These are phyloP conservation scores for Eudasyphora cyanicolor DNA, from an alignment of 2,888 invertebrate species.

Conservation along the genomic window DNA sequence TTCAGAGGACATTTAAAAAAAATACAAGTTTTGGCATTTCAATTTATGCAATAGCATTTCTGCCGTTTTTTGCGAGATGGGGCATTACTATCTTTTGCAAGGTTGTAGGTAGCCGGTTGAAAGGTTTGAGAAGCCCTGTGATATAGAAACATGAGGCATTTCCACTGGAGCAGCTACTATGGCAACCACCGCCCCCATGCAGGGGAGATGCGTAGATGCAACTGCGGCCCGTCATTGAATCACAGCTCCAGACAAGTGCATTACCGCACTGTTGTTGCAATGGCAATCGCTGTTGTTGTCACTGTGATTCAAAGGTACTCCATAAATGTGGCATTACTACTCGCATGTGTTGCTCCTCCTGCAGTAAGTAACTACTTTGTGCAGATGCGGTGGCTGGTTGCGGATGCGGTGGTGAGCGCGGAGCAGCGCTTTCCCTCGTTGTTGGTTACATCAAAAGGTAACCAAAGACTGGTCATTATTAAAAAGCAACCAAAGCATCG, in stretches of 20 bases:
- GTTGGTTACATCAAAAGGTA: conserved; percentile 45
- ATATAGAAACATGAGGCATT: background rate
- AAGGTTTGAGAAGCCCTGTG: background rate
- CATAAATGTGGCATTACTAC: background rate
- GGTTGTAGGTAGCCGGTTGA: background rate
- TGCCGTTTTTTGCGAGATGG: too few relatives aligned
- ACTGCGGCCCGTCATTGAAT: background rate
- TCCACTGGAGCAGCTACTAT: background rate
- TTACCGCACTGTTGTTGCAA: background rate
- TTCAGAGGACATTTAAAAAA: too few relatives aligned
- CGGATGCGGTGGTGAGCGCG: background rate
- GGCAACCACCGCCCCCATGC: background rate
- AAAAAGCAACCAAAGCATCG: conserved; percentile 41
- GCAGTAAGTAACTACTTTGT: background rate
- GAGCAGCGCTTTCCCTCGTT: background rate
- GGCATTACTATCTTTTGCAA: too few relatives aligned
- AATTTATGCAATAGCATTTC: too few relatives aligned
- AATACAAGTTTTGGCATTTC: too few relatives aligned
- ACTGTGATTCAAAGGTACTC: conserved; percentile 9
- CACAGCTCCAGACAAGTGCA: conserved; percentile 14
- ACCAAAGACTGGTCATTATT: conserved; percentile 44
- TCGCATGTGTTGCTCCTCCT: background rate
- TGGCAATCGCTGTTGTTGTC: background rate
- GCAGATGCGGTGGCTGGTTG: background rate
- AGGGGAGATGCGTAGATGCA: too few relatives aligned